Conservation (phyloP, 2,797 vertebrate genomes). For the Sebastes jordani region DNA sequence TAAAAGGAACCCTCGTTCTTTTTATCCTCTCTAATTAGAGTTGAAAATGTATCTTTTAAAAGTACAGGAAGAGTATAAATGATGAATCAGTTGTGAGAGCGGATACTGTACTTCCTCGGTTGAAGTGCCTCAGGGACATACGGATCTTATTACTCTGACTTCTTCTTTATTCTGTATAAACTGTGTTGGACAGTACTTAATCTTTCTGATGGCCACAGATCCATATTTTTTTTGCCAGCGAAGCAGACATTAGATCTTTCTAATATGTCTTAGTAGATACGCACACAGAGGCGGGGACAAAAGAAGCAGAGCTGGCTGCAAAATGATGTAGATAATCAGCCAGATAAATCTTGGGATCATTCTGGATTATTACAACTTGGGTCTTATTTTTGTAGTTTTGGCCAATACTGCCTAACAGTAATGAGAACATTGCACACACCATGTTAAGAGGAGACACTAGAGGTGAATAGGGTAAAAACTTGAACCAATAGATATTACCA, state of each 20-base stretch:
- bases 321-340: not conserved
- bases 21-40: not conserved
- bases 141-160: slow-evolving; percentile 8
- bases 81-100: slow-evolving; percentile 7
- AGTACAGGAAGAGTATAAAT: slow-evolving; percentile 1
- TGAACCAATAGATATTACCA: too few species aligned
- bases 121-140: slow-evolving; percentile 1
- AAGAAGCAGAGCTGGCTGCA: not conserved
- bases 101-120: not conserved
- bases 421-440: not conserved
- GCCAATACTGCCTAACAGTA: not conserved
- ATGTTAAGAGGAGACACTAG: not conserved
- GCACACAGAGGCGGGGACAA: not conserved
- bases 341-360: not conserved
- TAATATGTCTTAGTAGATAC: not conserved
- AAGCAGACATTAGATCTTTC: not conserved
- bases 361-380: not conserved
- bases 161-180: slow-evolving; percentile 10
- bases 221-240: not conserved
- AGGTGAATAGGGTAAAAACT: not conserved
- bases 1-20: not conserved
- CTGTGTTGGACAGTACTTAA: slow-evolving; percentile 25
- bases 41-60: slow-evolving; percentile 1
- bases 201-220: slow-evolving; percentile 28
- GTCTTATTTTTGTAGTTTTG: not conserved